Conservation (phyloP, 2,888 invertebrate genomes). For the Hypsopygia costalis region DNA sequence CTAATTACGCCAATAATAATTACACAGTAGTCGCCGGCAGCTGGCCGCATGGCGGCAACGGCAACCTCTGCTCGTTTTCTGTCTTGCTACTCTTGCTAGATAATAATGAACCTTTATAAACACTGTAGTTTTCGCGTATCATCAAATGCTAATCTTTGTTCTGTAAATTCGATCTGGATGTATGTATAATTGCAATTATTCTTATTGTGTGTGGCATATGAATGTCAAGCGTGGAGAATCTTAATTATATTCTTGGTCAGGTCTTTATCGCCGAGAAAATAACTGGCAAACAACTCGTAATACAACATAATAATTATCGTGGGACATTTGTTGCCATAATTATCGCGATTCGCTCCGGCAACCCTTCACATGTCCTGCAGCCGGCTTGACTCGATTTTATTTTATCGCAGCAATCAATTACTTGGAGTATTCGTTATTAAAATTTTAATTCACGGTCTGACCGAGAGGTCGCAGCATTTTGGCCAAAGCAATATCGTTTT, state of each 20-base stretch:
- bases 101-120: conserved; percentile 28
- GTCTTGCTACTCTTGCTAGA: conserved; percentile 36
- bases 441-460: conserved; percentile 52
- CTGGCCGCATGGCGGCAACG: conserved; percentile 29
- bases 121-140: not conserved
- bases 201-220: not conserved
- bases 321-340: conserved; percentile 38
- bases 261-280: conserved; percentile 2
- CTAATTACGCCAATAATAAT: conserved; percentile 79
- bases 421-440: conserved; percentile 52
- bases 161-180: not conserved
- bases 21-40: conserved; percentile 67
- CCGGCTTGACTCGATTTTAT: conserved; percentile 47
- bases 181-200: not conserved
- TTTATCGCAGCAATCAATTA: conserved; percentile 70
- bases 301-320: conserved; percentile 20
- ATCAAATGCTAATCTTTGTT: not conserved
- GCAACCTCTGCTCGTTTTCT: conserved; percentile 35
- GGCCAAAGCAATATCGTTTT: conserved; percentile 56
- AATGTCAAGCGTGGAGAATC: not conserved
- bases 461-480: conserved; percentile 40
- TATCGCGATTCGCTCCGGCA: conserved; percentile 50
- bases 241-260: not conserved
- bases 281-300: conserved; percentile 4
- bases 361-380: conserved; percentile 36